These are phyloP conservation scores for Chrysodeixis includens DNA, from an alignment of 2,888 invertebrate genomes.

Conservation along the genomic window DNA sequence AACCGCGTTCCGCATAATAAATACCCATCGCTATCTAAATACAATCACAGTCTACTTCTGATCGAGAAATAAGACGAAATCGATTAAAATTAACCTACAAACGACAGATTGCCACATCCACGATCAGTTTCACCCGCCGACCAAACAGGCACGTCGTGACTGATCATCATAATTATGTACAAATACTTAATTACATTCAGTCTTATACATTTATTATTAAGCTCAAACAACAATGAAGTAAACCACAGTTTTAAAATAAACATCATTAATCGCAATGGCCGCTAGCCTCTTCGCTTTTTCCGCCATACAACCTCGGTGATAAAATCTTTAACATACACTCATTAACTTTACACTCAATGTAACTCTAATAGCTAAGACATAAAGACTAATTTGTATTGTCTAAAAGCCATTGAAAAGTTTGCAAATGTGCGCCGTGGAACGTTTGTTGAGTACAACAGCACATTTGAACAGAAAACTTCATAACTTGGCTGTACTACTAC, in stretches of 20 bases:
- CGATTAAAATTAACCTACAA: not conserved
- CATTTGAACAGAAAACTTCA: conserved; percentile 60
- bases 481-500: conserved; percentile 39
- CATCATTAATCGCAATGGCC: conserved; percentile 50
- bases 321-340: conserved; percentile 60
- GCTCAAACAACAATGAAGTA: conserved; percentile 27
- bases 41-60: conserved; percentile 3
- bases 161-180: conserved; percentile 11
- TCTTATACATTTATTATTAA: conserved; percentile 14
- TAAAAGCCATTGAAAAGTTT: conserved; percentile 34
- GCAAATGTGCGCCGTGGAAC: conserved; percentile 51
- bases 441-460: conserved; percentile 57
- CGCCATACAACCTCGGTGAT: conserved; percentile 70
- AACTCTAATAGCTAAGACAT: conserved; percentile 39
- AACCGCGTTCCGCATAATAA: not conserved
- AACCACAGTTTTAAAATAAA: conserved; percentile 50
- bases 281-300: conserved; percentile 65
- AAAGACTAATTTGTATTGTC: conserved; percentile 51
- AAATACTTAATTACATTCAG: conserved; percentile 8
- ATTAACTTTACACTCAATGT: conserved; percentile 20
- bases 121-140: not conserved
- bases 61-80: not conserved
- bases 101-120: not conserved
- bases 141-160: conserved; percentile 20
- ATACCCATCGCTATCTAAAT: not conserved